A percentile compares a stretch with the other conserved stretches of the same genome.
Evolutionary conservation across 1,140 invertebrate species (phyloP).

Genomic region (Semibalanus balanoides): DNA sequence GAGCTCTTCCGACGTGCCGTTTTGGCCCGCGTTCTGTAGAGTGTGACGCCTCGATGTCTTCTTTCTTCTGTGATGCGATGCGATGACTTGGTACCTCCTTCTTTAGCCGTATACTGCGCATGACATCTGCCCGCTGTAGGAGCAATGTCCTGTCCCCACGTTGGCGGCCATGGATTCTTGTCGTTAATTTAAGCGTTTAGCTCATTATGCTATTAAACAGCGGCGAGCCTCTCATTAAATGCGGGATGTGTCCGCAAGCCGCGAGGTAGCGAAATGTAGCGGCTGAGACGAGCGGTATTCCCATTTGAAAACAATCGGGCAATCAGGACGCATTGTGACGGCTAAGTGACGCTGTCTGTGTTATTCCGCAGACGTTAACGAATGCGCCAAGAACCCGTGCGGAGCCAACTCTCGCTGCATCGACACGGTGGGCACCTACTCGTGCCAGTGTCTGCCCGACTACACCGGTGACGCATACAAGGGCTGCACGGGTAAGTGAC

Average conservation of each 20-base stretch:
- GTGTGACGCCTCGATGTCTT: no score
- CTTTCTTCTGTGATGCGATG: no score
- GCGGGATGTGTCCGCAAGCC: no score
- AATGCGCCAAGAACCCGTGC: conserved; percentile 70
- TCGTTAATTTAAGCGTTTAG: background rate
- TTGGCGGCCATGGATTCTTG: background rate
- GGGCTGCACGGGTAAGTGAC: conserved; percentile 38
- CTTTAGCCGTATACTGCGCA: no score
- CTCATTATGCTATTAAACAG: background rate
- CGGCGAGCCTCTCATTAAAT: no score
- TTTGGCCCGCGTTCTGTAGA: no score
- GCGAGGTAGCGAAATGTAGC: no score
- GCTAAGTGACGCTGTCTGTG: background rate
- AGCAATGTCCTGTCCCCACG: background rate
- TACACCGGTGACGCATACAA: conserved; percentile 70
- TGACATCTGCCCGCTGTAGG: background rate
- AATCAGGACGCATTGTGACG: background rate
- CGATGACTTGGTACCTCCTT: no score
- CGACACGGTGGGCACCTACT: conserved; percentile 66
- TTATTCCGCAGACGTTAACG: conserved; percentile 63
- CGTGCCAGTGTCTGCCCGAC: conserved; percentile 50
- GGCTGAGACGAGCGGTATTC: background rate
- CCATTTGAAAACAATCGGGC: background rate
- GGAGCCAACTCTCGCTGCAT: conserved; percentile 69
- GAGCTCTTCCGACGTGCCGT: no score